Evolutionary conservation across 2,888 invertebrate species (phyloP), one percentile per base, ranked within the genome.

Genomic region (Xanthorhoe spadicearia): DNA sequence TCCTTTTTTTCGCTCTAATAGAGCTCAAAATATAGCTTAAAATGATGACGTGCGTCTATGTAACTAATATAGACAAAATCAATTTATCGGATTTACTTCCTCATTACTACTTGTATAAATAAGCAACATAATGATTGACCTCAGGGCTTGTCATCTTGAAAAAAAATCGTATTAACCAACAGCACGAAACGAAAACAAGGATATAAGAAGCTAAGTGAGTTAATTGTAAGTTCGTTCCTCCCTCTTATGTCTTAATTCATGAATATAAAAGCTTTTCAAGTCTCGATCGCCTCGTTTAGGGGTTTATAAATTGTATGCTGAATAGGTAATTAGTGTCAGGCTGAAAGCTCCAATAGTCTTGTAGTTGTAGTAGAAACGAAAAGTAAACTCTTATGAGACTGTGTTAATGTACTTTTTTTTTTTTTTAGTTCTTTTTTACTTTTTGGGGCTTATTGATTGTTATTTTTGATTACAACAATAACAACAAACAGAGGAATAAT

Each of bases 251-350:
- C 64, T 64, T 64, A 50, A 54, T 64, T 60, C 60, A 55, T 60
- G 55, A 65, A 65, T 65, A 56, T 60, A 60, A 60, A 56, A 51
- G 55, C 55, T 65, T 64, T 60, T 55, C 38, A 51, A 53, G 64
- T 60, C 60, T 60, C 51, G 60, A 65, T 65, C 60, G 49, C 50
- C 28, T 50, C 54, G 59, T 38, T 59, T 51, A 54, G 59, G 23
- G 64, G 60, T 59, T 50, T 60, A 54, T 64, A 51, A 59, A 64
- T 60, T 64, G 49, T 64, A 55, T 59, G 54, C 43, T 64, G 64
- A 55, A 64, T 59, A 59, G 54, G 54, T 59, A 64, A 59, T 59
- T 59, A 59, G 43, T 50, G 59, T 55, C 59, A 18, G 43, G 18
- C 49, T 55, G 43, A 59, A 64, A 54, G 64, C 48, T 50, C 54